phyloP scores from a whole-genome alignment of 2,888 invertebrate genomes.

The Adela reaumurella region DNA sequence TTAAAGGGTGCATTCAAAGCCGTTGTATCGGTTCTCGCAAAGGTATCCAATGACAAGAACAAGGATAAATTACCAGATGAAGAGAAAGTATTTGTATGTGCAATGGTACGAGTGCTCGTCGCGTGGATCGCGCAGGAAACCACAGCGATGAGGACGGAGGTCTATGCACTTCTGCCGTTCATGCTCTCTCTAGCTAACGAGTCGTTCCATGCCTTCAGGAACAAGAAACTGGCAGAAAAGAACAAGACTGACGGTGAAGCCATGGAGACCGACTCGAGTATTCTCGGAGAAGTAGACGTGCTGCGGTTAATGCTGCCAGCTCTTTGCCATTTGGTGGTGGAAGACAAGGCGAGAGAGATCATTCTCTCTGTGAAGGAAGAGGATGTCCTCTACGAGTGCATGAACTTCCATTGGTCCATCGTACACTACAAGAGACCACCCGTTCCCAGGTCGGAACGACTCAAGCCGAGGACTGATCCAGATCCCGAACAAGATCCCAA shows the following conservation, averaged over 20 bases:
- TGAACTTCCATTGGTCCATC: slow-evolving; percentile 83
- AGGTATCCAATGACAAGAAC: slow-evolving; percentile 72
- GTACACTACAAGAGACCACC: slow-evolving; percentile 81
- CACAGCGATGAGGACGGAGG: slow-evolving; percentile 78
- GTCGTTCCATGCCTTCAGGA: slow-evolving; percentile 71
- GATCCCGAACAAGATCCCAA: slow-evolving; percentile 72
- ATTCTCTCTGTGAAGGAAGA: slow-evolving; percentile 75
- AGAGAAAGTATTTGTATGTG: slow-evolving; percentile 78
- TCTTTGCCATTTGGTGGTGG: slow-evolving; percentile 86
- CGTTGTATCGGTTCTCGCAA: slow-evolving; percentile 68
- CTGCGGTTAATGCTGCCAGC: slow-evolving; percentile 83
- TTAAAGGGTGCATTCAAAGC: slow-evolving; percentile 86
- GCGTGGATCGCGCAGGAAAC: slow-evolving; percentile 93
- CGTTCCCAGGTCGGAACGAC: slow-evolving; percentile 74
- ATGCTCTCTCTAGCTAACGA: slow-evolving; percentile 78
- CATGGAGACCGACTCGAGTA: slow-evolving; percentile 37
- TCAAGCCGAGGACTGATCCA: slow-evolving; percentile 71
- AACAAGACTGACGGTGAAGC: slow-evolving; percentile 56
- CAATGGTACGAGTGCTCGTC: slow-evolving; percentile 77
- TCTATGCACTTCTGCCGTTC: slow-evolving; percentile 78
- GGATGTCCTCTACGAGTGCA: slow-evolving; percentile 72
- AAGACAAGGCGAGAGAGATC: slow-evolving; percentile 81
- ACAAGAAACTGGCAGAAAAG: slow-evolving; percentile 66
- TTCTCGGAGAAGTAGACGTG: slow-evolving; percentile 65
- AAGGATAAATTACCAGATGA: slow-evolving; percentile 63